Evolutionary conservation across 1,140 invertebrate species (phyloP).

Genomic region (Drosophila subobscura): DNA sequence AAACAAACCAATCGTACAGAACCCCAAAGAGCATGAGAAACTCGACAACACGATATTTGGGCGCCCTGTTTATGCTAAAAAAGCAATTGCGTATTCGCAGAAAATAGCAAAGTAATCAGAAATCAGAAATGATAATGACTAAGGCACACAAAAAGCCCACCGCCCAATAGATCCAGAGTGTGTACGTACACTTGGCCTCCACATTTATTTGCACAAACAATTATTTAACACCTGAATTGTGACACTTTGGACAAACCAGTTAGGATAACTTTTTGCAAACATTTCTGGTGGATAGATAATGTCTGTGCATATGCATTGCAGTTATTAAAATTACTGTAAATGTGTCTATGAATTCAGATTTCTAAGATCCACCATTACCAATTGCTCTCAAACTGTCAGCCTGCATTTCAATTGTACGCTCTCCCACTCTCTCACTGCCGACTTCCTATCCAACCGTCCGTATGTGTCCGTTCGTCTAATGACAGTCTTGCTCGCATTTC

Average conservation of each 20-base stretch:
- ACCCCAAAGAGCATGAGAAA: constrained; percentile 13
- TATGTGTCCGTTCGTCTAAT: too few relatives aligned
- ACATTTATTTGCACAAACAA: too few relatives aligned
- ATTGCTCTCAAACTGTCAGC: constrained; percentile 35
- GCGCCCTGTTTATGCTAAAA: constrained; percentile 22
- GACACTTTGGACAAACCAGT: too few relatives aligned
- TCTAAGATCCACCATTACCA: background rate
- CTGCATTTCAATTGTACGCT: constrained; percentile 4
- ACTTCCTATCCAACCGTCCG: too few relatives aligned
- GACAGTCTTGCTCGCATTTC: constrained; percentile 4
- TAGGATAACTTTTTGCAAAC: too few relatives aligned
- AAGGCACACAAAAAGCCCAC: constrained; percentile 7
- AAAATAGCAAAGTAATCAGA: constrained; percentile 6
- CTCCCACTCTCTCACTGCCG: background rate
- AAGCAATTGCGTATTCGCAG: constrained; percentile 1
- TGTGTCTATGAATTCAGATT: background rate
- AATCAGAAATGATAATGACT: constrained; percentile 26
- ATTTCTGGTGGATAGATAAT: too few relatives aligned
- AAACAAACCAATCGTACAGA: constrained; percentile 50
- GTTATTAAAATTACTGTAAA: too few relatives aligned
- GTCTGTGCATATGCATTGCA: too few relatives aligned
- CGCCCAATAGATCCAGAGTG: too few relatives aligned
- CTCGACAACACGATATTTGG: constrained; percentile 1
- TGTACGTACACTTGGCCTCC: too few relatives aligned
- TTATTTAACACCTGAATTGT: too few relatives aligned